Base-by-base conservation (phyloP, 2,888 invertebrate genomes). In the Drosophila pullipes region DNA sequence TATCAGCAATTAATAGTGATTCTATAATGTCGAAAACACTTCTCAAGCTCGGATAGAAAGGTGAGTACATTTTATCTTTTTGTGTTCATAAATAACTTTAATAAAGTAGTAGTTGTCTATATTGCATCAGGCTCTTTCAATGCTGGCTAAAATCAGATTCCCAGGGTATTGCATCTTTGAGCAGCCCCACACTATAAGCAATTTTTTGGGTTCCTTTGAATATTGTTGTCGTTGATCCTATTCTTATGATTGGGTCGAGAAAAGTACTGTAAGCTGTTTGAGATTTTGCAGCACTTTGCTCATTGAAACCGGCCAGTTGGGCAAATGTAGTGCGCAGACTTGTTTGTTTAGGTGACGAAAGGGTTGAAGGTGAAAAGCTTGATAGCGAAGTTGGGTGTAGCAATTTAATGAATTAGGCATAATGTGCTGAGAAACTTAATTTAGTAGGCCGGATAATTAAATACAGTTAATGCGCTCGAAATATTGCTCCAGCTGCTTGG, bases 321-420 rank as follows among this genome's bases (percentile, higher is more conserved):
- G 76, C 75, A 81, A 89, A 83, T 83, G 78, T 90, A 85, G 89
- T 86, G 85, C 84, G 72, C 75, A 71, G 91, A 90, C 86, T 82
- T 86, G 91, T 88, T 85, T 85, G 69, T 73, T 85, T 85, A 71
- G 74, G 67, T 70, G 44, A 70, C 67, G 44, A 68, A 73, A 88
- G 75, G 74, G 75, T 54, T 66, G 68, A 66, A 77, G 71, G 65
- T 68, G 49, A 52, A 69, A 44, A 16, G 13, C 5, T 50, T n/a
- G 18, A 30, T 7, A 2, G 18, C 13, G 10, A 13, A 31, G 44
- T 41, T 18, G 39, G 18, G 55, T 9, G 37, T 13, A 39, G 53
- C 60, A 63, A 59, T 35, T 62, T 52, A 78, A 66, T 81, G 71
- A 83, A 69, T 83, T 72, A 53, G 63, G 58, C 68, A 22, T 70